Percentiles rank a stretch among this genome's conserved stretches.
Conservation (phyloP, 2,113 vertebrate genomes). For the Bostrychus sinensis region DNA sequence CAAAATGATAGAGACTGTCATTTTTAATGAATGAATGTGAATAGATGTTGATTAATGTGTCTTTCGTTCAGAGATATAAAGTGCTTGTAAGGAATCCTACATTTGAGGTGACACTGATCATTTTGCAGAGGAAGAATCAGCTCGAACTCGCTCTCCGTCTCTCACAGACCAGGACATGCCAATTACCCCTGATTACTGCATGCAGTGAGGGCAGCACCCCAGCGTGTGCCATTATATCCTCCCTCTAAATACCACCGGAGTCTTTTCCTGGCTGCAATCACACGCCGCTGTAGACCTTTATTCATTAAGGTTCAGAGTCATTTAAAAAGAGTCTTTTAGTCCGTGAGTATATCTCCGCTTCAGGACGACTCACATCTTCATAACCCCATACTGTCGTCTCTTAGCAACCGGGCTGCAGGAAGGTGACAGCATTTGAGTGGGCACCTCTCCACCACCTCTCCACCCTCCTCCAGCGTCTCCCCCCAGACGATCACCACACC, state of each 20-base stretch:
- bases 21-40: neutral
- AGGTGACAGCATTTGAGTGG: conserved; percentile 75
- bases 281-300: conserved; percentile 5
- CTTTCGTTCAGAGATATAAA: neutral
- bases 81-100: neutral
- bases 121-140: conserved; percentile 8
- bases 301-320: conserved; percentile 39
- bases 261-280: conserved; percentile 11
- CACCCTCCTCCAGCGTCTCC: conserved; percentile 1
- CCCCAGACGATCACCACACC: conserved; percentile 29
- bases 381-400: conserved; percentile 68
- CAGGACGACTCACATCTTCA: conserved; percentile 56
- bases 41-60: conserved; percentile 1
- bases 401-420: conserved; percentile 69
- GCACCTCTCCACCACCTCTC: conserved; percentile 61
- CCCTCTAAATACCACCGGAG: conserved; percentile 35
- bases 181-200: conserved; percentile 49
- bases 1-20: neutral
- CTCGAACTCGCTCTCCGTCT: conserved; percentile 13
- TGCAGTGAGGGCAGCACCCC: conserved; percentile 7
- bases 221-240: conserved; percentile 24
- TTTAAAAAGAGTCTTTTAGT: conserved; percentile 28
- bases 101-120: neutral
- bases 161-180: conserved; percentile 13
- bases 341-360: conserved; percentile 33